phyloP scores from a whole-genome alignment of 2,113 vertebrate genomes.

The Montifringilla adamsi region DNA sequence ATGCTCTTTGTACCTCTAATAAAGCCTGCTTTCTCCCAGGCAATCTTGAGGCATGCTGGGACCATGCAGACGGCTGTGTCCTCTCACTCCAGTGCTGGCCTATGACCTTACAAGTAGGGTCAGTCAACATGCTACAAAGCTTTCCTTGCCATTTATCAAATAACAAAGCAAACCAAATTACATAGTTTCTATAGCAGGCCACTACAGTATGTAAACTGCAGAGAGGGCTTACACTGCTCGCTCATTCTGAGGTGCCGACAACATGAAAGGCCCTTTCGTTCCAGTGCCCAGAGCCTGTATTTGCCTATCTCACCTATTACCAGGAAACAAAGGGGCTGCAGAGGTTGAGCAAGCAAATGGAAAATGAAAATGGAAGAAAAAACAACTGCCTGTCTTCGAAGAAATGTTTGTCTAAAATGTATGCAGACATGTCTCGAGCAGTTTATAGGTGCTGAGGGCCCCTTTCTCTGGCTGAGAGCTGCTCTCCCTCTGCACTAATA shows the following conservation, averaged over 20 bases:
- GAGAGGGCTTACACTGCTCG: slow-evolving; percentile 5
- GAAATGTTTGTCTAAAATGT: slow-evolving; percentile 49
- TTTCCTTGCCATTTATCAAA: slow-evolving; percentile 56
- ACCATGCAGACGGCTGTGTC: slow-evolving; percentile 19
- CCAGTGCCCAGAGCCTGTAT: neutral
- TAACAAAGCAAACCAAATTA: slow-evolving; percentile 47
- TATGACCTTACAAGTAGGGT: slow-evolving; percentile 42
- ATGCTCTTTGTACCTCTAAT: slow-evolving; percentile 55
- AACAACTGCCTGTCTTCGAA: neutral
- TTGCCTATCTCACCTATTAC: slow-evolving; percentile 62
- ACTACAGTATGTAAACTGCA: slow-evolving; percentile 52
- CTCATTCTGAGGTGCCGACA: neutral
- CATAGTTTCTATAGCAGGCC: slow-evolving; percentile 61
- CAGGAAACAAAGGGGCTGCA: slow-evolving; percentile 44
- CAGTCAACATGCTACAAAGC: slow-evolving; percentile 35
- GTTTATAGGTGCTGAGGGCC: neutral
- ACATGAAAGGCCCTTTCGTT: slow-evolving; percentile 45
- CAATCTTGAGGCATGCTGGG: slow-evolving; percentile 35
- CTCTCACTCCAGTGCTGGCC: neutral
- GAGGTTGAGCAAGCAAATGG: slow-evolving; percentile 58
- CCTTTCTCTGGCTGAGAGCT: neutral
- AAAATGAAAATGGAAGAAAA: slow-evolving; percentile 59
- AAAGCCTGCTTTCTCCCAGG: slow-evolving; percentile 74
- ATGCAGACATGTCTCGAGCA: neutral
- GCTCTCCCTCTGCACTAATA: neutral